Percentiles rank a stretch among this genome's conserved stretches.
These are phyloP conservation scores for Saccostrea cuccullata DNA, from an alignment of 1,140 invertebrate genomes.

Conservation along the genomic window DNA sequence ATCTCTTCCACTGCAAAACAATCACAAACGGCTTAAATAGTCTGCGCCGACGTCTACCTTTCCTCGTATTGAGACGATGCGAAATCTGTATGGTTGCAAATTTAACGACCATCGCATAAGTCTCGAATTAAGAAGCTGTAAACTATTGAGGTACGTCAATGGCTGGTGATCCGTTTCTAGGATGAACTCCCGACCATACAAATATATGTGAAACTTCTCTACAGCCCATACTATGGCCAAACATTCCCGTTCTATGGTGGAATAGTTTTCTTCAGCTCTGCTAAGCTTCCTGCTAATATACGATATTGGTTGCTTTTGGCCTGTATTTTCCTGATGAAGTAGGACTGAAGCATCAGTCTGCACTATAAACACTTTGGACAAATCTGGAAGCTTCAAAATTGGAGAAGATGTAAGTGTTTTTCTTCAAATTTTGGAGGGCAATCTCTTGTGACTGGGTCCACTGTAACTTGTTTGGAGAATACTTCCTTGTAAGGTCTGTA, in stretches of 20 bases:
- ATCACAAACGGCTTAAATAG: slow-evolving; percentile 28
- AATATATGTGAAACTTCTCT: not conserved
- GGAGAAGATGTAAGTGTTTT: not conserved
- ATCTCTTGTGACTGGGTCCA: slow-evolving; percentile 1
- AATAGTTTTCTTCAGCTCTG: not conserved
- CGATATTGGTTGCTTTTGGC: not conserved
- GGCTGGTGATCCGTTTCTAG: slow-evolving; percentile 33
- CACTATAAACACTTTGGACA: not conserved
- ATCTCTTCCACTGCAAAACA: too few species aligned
- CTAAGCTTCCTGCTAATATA: slow-evolving; percentile 11
- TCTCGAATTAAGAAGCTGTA: not conserved
- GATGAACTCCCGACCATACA: slow-evolving; percentile 10
- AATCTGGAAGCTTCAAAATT: slow-evolving; percentile 12
- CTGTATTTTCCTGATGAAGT: not conserved
- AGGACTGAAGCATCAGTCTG: slow-evolving; percentile 18
- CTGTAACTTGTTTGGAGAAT: not conserved
- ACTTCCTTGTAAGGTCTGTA: slow-evolving; percentile 3
- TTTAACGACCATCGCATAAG: slow-evolving; percentile 15
- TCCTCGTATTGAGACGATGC: not conserved
- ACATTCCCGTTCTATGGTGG: not conserved
- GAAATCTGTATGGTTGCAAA: slow-evolving; percentile 10
- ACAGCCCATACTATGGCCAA: not conserved
- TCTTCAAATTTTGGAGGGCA: not conserved
- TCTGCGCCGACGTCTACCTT: slow-evolving; percentile 19
- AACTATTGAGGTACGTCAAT: not conserved